Conservation (phyloP, 2,797 vertebrate genomes). For the Columba guinea region DNA sequence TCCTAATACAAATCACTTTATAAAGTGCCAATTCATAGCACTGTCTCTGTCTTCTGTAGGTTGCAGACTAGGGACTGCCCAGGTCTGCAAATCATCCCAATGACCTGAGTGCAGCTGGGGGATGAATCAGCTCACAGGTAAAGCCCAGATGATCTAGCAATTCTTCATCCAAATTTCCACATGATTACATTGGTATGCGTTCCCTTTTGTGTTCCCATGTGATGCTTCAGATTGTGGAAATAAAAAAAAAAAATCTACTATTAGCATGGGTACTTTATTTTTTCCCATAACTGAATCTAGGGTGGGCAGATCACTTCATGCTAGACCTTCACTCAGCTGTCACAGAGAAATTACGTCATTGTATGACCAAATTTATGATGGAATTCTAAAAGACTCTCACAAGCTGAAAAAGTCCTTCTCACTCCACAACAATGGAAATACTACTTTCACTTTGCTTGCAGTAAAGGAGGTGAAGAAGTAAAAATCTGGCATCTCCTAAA, state of each 20-base stretch:
- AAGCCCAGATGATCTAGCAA: background rate
- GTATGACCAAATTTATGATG: background rate
- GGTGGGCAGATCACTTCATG: accelerated
- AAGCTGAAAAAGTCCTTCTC: background rate
- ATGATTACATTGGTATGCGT: background rate
- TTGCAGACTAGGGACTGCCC: background rate
- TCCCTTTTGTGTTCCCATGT: background rate
- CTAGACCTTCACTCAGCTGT: background rate
- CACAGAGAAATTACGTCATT: background rate
- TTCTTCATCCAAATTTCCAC: background rate
- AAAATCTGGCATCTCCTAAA: background rate
- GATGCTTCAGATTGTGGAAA: background rate
- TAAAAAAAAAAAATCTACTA: background rate
- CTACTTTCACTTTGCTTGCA: background rate
- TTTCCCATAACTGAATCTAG: background rate
- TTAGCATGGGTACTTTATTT: background rate
- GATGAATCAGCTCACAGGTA: background rate
- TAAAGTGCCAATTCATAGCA: background rate
- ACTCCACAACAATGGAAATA: background rate
- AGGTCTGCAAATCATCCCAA: background rate
- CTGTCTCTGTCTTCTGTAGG: background rate
- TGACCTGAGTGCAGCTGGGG: background rate
- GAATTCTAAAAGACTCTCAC: background rate
- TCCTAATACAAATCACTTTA: background rate
- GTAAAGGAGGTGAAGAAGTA: background rate